Base-by-base conservation (phyloP, 2,888 invertebrate species). In the Anthoptus insignis region DNA sequence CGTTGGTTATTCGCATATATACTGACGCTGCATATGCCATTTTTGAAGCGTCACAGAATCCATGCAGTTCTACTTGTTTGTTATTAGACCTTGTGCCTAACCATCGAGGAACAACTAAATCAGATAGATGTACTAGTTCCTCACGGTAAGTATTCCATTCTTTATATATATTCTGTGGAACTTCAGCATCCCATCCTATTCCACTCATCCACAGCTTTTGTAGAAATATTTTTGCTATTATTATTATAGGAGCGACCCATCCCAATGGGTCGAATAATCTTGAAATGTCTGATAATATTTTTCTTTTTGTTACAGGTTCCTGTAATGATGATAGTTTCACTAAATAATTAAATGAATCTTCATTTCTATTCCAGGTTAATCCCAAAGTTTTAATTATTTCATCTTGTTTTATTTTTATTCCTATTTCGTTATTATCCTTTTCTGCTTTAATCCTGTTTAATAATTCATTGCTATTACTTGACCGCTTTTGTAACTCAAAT, bases 401-500 rank as follows among this genome's bases (percentile, higher is more conserved):
- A 49, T 78, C 75, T 14, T 52, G 14, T 53, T 70, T 73, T 11
- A 75, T 13, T 57, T 66, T 22, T 4, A 65, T 21, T 13, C 11
- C 22, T 39, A 53, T 45, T 14, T 27, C 27, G 4, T 45, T 9
- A 11, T 34, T 32, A 14, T 49, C n/a, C 16, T 54, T 49, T 19
- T 50, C 45, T 37, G 29, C 11, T 27, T 49, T 22, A 19, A 64
- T 64, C 1, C 29, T 14, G 6, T 68, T 5, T 58, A 59, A 3
- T 8, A 74, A 69, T 52, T 66, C 71, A 37, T 64, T 65, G 21
- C 50, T 73, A 45, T 70, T 77, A 14, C 68, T 71, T 1, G 53
- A 14, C 76, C 76, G 75, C 57, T 82, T 77, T 27, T 80, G 75
- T 5, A 82, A 54, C n/a, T 69, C 52, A 59, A 83, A 80, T 11